phyloP scores from a whole-genome alignment of 2,797 vertebrate genomes.

The Poecilia wingei region DNA sequence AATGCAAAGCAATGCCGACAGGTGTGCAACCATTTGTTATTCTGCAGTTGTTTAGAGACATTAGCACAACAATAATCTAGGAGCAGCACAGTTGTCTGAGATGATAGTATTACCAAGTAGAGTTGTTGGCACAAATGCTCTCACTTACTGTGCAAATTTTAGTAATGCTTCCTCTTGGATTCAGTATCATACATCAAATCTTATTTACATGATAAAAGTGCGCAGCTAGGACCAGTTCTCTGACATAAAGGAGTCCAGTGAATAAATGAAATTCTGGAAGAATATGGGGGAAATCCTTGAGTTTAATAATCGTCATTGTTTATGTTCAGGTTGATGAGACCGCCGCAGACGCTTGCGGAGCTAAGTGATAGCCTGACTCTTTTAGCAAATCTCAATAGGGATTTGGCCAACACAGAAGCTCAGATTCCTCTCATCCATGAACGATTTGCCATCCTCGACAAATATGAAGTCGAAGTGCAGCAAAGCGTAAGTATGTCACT shows the following conservation, averaged over 20 bases:
- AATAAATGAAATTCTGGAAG: not conserved
- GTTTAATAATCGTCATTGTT: not conserved
- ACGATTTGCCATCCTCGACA: constrained; percentile 88
- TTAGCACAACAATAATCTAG: not conserved
- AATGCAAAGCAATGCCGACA: constrained; percentile 78
- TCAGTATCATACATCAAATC: not conserved
- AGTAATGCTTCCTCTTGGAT: not conserved
- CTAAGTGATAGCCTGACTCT: constrained; percentile 77
- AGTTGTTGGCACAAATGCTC: not conserved
- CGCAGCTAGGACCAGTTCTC: not conserved
- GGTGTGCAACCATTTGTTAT: constrained; percentile 63
- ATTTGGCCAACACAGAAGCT: constrained; percentile 77
- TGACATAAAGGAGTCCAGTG: not conserved
- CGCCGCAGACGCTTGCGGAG: constrained; percentile 54
- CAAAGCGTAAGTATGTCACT: constrained; percentile 66
- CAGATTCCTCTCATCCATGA: constrained; percentile 88
- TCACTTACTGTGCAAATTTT: not conserved
- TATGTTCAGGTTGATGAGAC: constrained; percentile 50
- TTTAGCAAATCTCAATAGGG: constrained; percentile 79
- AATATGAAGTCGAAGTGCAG: constrained; percentile 86
- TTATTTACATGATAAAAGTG: not conserved
- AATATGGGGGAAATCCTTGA: not conserved
- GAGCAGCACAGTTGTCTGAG: not conserved
- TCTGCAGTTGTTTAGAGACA: not conserved
- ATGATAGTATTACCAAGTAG: not conserved